Percentiles rank a stretch among this genome's conserved stretches.
These are phyloP conservation scores for Peromyscus polionotus DNA, from an alignment of 2,113 vertebrate species.

Conservation along the genomic window DNA sequence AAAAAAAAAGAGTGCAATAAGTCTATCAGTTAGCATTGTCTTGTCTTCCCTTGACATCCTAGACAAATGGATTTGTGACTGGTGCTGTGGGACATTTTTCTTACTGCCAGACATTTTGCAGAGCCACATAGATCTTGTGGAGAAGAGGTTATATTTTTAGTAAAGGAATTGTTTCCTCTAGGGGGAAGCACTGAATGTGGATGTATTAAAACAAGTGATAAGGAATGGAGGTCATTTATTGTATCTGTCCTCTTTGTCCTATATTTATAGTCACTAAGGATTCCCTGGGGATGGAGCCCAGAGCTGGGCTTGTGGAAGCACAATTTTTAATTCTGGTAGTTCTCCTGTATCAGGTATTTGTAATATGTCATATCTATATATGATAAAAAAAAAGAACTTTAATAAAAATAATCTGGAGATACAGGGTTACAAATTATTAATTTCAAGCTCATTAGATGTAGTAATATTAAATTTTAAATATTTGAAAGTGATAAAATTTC, in stretches of 20 bases:
- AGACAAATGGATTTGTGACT: constrained; percentile 53
- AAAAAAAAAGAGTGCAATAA: not conserved
- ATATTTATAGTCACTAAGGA: not conserved
- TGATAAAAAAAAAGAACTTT: not conserved
- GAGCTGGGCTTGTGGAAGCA: not conserved
- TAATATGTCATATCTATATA: not conserved
- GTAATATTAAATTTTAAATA: not conserved
- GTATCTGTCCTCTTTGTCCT: constrained; percentile 46
- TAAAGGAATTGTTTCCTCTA: constrained; percentile 54
- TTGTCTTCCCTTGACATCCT: constrained; percentile 9
- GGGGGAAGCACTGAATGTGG: constrained; percentile 19
- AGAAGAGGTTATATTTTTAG: constrained; percentile 63
- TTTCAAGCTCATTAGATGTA: not conserved
- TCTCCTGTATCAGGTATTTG: not conserved
- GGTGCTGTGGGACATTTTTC: constrained; percentile 24
- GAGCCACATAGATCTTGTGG: constrained; percentile 42
- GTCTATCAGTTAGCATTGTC: not conserved
- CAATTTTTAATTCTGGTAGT: not conserved
- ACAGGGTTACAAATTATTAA: not conserved
- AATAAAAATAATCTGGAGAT: constrained; percentile 1
- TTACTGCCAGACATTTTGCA: constrained; percentile 31
- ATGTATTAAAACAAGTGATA: constrained; percentile 37
- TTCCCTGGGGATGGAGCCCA: not conserved
- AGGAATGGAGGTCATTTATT: constrained; percentile 45
- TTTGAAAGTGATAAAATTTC: not conserved